phyloP scores from a whole-genome alignment of 1,140 invertebrate species.

The Temnothorax longispinosus region DNA sequence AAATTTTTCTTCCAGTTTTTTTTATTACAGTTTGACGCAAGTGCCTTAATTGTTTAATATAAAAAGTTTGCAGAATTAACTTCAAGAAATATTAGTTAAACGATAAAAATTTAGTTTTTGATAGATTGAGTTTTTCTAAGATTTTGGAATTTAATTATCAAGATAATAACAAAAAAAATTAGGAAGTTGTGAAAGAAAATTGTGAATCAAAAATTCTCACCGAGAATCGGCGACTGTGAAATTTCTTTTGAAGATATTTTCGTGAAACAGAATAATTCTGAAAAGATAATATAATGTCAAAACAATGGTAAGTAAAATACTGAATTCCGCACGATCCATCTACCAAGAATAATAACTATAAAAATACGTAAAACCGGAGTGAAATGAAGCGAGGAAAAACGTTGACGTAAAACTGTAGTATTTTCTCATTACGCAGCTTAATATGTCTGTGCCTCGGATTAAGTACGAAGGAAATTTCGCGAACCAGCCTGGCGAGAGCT shows the following conservation, averaged over 20 bases:
- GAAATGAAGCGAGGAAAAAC: slow-evolving; percentile 13
- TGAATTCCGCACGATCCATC: neutral
- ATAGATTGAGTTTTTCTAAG: neutral
- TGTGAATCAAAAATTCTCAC: slow-evolving; percentile 11
- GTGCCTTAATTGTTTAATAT: neutral
- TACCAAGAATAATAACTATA: slow-evolving; percentile 19
- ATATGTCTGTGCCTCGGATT: slow-evolving; percentile 40
- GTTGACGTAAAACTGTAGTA: neutral
- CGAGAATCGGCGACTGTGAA: neutral
- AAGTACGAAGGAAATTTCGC: slow-evolving; percentile 49
- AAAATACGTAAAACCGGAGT: slow-evolving; percentile 19
- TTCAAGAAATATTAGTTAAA: slow-evolving; percentile 35
- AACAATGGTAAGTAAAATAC: slow-evolving; percentile 1
- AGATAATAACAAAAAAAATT: slow-evolving; percentile 29
- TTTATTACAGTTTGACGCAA: neutral
- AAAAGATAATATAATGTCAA: slow-evolving; percentile 14
- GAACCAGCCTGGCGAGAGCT: slow-evolving; percentile 31
- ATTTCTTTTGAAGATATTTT: neutral
- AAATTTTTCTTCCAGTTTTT: neutral
- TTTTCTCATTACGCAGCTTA: slow-evolving; percentile 34
- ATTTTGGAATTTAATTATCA: slow-evolving; percentile 32
- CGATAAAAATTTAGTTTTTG: slow-evolving; percentile 13
- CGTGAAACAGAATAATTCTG: neutral
- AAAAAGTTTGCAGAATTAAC: neutral
- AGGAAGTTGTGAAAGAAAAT: neutral